These are phyloP conservation scores for Chionoecetes opilio DNA, from an alignment of 1,140 invertebrate genomes.

Conservation along the genomic window DNA sequence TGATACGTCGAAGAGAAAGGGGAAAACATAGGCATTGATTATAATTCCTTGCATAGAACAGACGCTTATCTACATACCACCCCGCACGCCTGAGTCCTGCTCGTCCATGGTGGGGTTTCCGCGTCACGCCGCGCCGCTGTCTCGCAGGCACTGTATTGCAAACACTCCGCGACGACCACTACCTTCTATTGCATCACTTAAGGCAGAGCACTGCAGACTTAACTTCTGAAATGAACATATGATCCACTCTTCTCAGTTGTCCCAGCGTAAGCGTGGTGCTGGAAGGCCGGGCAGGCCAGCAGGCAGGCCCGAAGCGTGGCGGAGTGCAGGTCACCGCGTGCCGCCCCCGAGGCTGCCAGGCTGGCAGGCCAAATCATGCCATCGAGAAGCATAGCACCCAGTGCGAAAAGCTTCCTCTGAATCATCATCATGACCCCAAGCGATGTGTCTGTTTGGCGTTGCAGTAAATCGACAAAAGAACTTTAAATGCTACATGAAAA, in stretches of 20 bases:
- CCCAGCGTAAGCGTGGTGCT: neutral
- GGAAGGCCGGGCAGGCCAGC: neutral
- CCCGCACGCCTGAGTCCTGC: neutral
- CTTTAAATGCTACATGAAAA: neutral
- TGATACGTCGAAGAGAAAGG: too few species aligned
- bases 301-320: neutral
- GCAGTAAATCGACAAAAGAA: neutral
- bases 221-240: conserved; percentile 6
- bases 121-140: neutral
- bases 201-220: neutral
- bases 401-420: neutral
- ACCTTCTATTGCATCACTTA: neutral
- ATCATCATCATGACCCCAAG: neutral
- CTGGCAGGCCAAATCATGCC: neutral
- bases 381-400: neutral
- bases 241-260: neutral
- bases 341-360: neutral
- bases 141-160: neutral
- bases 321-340: neutral
- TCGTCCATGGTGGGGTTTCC: neutral
- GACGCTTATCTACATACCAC: neutral
- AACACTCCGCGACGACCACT: neutral
- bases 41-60: too few species aligned
- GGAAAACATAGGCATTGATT: too few species aligned
- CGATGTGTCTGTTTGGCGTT: neutral